Evolutionary conservation across 2,888 invertebrate genomes (phyloP).

Genomic region (Acleris holmiana): DNA sequence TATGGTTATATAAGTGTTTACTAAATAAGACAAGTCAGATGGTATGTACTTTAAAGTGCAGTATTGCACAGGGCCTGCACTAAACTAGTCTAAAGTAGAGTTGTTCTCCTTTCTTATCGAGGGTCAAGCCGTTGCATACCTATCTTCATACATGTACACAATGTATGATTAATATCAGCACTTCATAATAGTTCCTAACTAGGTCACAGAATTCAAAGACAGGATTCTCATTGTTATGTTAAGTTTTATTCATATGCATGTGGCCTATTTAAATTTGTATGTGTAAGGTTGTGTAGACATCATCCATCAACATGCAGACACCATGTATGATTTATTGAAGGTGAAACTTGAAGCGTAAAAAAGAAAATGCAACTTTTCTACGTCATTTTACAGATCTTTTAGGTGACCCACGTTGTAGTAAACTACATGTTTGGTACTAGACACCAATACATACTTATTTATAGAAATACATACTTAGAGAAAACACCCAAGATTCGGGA

Average conservation of each 20-base stretch:
- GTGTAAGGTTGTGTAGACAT: slow-evolving; percentile 9
- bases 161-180: slow-evolving; percentile 24
- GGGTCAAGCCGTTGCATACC: not conserved
- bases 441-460: no score
- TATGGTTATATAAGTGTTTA: no score
- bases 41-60: no score
- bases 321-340: not conserved
- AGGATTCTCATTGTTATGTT: slow-evolving; percentile 28
- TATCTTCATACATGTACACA: not conserved
- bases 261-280: slow-evolving; percentile 14
- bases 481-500: no score
- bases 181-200: slow-evolving; percentile 18
- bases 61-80: no score
- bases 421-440: no score
- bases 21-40: no score
- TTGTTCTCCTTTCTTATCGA: not conserved
- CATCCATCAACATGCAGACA: not conserved
- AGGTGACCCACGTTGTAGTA: no score
- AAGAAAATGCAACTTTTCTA: no score
- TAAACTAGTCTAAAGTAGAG: no score
- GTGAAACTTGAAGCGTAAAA: not conserved
- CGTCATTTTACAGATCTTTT: no score
- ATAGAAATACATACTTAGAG: no score
- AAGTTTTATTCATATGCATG: slow-evolving; percentile 21
- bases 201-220: slow-evolving; percentile 24